A percentile compares a stretch with the other conserved stretches of the same genome.
Conservation (phyloP, 2,888 invertebrate species). For the Chloroclystis v-ata region DNA sequence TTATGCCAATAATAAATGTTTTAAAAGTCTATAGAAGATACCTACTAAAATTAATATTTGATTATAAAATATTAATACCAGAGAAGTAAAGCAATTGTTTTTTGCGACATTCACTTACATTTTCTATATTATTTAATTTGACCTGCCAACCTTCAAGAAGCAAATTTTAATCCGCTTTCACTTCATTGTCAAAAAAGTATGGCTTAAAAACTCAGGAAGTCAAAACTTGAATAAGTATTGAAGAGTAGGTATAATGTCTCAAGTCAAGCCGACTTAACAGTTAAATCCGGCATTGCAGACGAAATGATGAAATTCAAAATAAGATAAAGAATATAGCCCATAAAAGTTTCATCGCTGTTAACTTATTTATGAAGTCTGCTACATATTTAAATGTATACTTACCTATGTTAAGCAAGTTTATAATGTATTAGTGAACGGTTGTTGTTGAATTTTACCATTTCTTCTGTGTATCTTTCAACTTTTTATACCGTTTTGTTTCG, state of each 20-base stretch:
- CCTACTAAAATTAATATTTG: no score
- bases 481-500: no score
- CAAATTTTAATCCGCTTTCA: no score
- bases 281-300: constrained; percentile 57
- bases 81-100: no score
- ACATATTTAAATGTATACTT: constrained; percentile 63
- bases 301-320: constrained; percentile 72
- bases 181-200: no score
- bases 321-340: constrained; percentile 71
- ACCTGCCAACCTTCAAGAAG: no score
- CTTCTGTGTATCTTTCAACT: no score
- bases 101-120: no score
- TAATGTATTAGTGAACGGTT: constrained; percentile 19
- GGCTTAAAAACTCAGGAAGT: background rate
- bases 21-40: no score
- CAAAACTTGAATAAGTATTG: constrained; percentile 13
- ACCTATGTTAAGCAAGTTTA: constrained; percentile 31
- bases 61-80: no score
- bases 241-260: constrained; percentile 16
- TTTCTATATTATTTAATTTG: no score
- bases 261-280: constrained; percentile 44
- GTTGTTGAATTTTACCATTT: background rate
- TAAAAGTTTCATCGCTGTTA: constrained; percentile 73
- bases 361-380: constrained; percentile 71
- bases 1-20: no score